These are phyloP conservation scores for Tipula helvola DNA, from an alignment of 2,888 invertebrate genomes.

Conservation along the genomic window DNA sequence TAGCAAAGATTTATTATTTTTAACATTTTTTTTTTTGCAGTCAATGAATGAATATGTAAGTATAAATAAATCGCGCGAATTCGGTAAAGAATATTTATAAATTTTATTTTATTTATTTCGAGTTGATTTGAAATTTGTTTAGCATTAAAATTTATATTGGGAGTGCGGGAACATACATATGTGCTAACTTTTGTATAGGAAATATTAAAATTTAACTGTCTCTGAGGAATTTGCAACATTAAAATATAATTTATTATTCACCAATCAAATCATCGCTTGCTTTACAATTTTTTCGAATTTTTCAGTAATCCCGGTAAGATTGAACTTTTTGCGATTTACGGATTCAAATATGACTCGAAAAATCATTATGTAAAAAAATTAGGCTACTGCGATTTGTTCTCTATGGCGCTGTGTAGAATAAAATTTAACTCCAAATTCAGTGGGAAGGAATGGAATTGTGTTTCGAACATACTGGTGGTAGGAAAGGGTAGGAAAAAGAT, in stretches of 20 bases:
- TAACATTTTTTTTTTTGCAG: not conserved
- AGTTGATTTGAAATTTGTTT: not conserved
- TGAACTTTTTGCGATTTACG: too few species aligned
- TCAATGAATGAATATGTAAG: not conserved
- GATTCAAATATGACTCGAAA: too few species aligned
- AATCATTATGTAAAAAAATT: too few species aligned
- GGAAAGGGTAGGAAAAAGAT: too few species aligned
- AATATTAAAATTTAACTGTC: not conserved
- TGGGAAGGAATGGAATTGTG: too few species aligned
- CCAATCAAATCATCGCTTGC: not conserved
- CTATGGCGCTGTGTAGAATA: too few species aligned
- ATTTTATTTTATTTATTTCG: not conserved
- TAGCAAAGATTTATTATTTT: not conserved
- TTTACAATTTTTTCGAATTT: too few species aligned
- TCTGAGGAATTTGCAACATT: not conserved
- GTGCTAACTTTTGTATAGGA: not conserved
- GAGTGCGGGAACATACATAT: not conserved
- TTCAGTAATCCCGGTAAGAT: too few species aligned
- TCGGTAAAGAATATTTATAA: not conserved
- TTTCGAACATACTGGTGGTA: too few species aligned
- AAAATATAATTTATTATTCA: not conserved
- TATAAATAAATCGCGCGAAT: not conserved
- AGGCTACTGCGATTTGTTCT: too few species aligned
- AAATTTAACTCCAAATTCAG: too few species aligned
- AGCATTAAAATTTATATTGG: not conserved